Evolutionary conservation across 2,797 vertebrate genomes (phyloP), one percentile per base, ranked within the genome.

Genomic region (Varecia variegata): DNA sequence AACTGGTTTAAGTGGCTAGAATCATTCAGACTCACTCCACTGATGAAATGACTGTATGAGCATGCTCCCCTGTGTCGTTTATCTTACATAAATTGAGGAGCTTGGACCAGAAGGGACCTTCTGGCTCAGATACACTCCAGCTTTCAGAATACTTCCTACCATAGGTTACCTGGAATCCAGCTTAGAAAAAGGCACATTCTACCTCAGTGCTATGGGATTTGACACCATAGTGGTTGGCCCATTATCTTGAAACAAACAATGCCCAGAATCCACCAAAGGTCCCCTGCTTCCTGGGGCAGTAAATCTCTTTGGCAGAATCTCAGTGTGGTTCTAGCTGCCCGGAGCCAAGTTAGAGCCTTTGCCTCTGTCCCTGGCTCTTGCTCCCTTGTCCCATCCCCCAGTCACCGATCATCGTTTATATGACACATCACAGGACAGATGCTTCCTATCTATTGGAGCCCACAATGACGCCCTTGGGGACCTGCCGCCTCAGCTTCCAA

Each of bases 221-320:
- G 67, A 90, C 70, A 95, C 38, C 65, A 80, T 12, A 74, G 88
- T 56, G 21, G 27, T 43, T 54, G 71, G 80, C 73, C 45, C 40
- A 27, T 94, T 93, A 74, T 85, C 76, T 89, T 87, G 88, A 96
- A 96, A 94, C 88, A 95, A 94, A 93, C 25, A 79, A 45, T 43
- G 43, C 54, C 30, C 71, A 70, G 90, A 74, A 73, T 74, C 60
- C 83, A 87, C 77, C 67, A 79, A 81, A 93, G 56, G 60, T 67
- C 6, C 43, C 15, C 67, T 17, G 3, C 21, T 56, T 92, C 5
- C 13, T 68, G 7, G 60, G 93, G 82, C 54, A 95, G 71, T 62
- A 65, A 35, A 95, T 83, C 74, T 96, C 65, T 76, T 35, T 84
- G 23, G 7, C 58, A 94, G 82, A 20, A 30, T 74, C 92, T 52